A percentile compares a stretch with the other conserved stretches of the same genome.
Evolutionary conservation across 2,113 vertebrate species (phyloP).

Genomic region (Dendrocopos noguchii): DNA sequence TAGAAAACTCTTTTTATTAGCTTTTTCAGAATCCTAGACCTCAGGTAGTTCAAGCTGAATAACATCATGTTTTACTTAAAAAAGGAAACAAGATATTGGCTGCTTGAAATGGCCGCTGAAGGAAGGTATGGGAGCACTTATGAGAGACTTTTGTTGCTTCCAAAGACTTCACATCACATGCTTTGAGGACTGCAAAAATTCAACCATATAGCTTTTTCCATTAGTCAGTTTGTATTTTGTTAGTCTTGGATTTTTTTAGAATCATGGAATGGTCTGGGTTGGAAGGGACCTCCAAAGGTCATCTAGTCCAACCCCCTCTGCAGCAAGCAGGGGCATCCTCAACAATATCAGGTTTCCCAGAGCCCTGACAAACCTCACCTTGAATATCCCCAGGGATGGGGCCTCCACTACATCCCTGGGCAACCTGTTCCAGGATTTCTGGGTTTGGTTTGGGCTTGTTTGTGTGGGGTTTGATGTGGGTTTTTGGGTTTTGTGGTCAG

Average conservation of each 20-base stretch:
- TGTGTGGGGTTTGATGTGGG: too few species aligned
- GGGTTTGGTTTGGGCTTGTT: too few species aligned
- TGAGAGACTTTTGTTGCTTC: not conserved
- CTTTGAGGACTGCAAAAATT: not conserved
- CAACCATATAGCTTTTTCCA: not conserved
- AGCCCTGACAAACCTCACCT: too few species aligned
- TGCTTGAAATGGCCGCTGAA: not conserved
- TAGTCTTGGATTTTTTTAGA: not conserved
- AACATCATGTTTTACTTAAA: not conserved
- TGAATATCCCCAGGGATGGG: too few species aligned
- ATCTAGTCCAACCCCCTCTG: too few species aligned
- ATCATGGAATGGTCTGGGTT: too few species aligned
- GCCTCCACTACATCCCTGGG: too few species aligned
- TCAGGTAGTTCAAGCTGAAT: not conserved
- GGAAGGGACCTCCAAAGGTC: too few species aligned
- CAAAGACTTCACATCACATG: not conserved
- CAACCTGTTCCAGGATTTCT: too few species aligned
- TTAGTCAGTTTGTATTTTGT: not conserved
- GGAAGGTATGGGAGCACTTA: not conserved
- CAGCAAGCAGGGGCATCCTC: too few species aligned
- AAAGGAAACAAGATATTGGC: not conserved
- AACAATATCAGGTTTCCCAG: too few species aligned
- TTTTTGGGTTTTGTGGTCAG: too few species aligned
- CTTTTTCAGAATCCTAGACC: conserved; percentile 14
- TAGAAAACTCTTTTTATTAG: conserved; percentile 38